Percentiles rank a stretch among this genome's conserved stretches.
phyloP scores from a whole-genome alignment of 1,140 invertebrate genomes.

The Drosophila rufa region DNA sequence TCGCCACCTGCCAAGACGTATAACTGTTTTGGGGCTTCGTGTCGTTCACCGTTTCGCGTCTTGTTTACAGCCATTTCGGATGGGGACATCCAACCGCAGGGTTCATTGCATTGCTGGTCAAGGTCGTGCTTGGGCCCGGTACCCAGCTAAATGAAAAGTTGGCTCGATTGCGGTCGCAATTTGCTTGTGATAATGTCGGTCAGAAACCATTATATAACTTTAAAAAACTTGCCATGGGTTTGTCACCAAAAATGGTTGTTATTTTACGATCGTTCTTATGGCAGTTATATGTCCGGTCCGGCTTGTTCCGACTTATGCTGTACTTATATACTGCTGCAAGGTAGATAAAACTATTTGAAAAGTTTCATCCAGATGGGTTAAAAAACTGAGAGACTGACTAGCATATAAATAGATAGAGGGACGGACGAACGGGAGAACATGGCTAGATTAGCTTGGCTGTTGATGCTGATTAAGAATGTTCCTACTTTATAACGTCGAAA shows the following conservation, averaged over 20 bases:
- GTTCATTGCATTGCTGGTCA: constrained; percentile 77
- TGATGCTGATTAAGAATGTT: no score
- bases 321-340: no score
- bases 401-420: no score
- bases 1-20: constrained; percentile 22
- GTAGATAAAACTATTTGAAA: no score
- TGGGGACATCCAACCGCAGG: constrained; percentile 31
- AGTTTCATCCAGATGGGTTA: no score
- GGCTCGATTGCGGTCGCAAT: constrained; percentile 10
- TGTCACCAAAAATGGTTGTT: neutral
- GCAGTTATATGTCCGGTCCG: no score
- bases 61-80: constrained; percentile 23
- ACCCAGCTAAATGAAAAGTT: constrained; percentile 57
- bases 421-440: no score
- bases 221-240: neutral
- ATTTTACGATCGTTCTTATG: no score
- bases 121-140: constrained; percentile 62
- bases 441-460: no score
- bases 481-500: no score
- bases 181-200: constrained; percentile 5
- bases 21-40: constrained; percentile 67
- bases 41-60: constrained; percentile 44
- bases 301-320: no score
- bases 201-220: neutral
- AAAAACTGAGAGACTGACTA: no score